Evolutionary conservation across 2,113 vertebrate species (phyloP), one percentile per base, ranked within the genome.

Genomic region (Eurystomus gularis): DNA sequence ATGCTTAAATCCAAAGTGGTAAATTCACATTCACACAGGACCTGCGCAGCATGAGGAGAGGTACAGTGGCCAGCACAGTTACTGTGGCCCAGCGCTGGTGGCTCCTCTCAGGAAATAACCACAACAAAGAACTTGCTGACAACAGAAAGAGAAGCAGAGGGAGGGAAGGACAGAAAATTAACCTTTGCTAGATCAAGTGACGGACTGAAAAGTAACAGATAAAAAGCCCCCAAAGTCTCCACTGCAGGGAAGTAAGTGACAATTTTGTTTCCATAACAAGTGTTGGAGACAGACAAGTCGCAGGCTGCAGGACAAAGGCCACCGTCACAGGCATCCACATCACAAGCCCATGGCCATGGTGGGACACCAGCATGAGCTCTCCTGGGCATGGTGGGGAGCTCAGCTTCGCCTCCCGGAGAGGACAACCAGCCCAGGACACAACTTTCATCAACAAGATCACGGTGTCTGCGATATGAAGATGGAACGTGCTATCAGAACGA

Each of bases 51-150:
- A 82, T 39, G 78, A 8, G 5, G 26, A 57, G 84, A 75, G 82
- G 92, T 33, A n/a, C 31, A 11, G 90, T 2, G 19, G 60, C 42
- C 17, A 20, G 64, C 46, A 1, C n/a, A 61, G 24, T 72, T 33
- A 20, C 4, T 12, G 4, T 1, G 23, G 88, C n/a, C 12, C 48
- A 20, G 88, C 3, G 10, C 70, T 49, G 81, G 26, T 10, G 35
- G 23, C 58, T 82, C 46, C 3, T 11, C 16, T 31, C 9, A 4
- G 61, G 35, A 51, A 55, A 54, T 6, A 57, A 82, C 68, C 88
- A 51, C 70, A 73, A 61, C 94, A 94, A 62, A 93, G 84, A 77
- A 95, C 75, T 93, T 58, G 85, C 92, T 94, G 94, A 95, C 92
- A 91, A 90, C 82, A 82, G 91, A 49, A 15, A 76, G 72, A 49